Evolutionary conservation across 2,888 invertebrate species (phyloP).

Genomic region (Acleris cristana): DNA sequence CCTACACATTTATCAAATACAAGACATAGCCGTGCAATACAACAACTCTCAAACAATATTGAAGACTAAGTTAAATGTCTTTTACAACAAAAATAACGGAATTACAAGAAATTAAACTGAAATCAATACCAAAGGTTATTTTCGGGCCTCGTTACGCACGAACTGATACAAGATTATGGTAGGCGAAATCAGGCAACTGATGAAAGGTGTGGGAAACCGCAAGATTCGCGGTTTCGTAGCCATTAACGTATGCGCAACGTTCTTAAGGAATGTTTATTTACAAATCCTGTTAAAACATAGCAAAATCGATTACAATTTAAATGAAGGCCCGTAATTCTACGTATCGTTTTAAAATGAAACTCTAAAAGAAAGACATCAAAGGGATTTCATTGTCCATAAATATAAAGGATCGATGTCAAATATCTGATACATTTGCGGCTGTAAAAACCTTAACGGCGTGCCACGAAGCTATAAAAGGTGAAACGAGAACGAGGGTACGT

Average conservation of each 20-base stretch:
- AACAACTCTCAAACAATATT: background rate
- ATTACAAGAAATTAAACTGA: conserved; percentile 11
- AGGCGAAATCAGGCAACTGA: conserved; percentile 4
- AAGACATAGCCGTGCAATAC: too few species aligned
- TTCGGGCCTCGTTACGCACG: conserved; percentile 24
- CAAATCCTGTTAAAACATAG: too few species aligned
- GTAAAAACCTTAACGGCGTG: conserved; percentile 65
- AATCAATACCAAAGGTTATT: conserved; percentile 34
- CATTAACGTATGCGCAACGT: too few species aligned
- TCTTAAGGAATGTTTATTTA: too few species aligned
- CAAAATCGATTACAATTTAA: background rate
- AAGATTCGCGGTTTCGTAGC: background rate
- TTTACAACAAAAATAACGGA: background rate
- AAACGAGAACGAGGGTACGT: conserved; percentile 59
- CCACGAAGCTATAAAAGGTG: conserved; percentile 59
- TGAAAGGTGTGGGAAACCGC: conserved; percentile 15
- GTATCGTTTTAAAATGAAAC: background rate
- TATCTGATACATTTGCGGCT: conserved; percentile 47
- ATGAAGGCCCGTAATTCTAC: background rate
- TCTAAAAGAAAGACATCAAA: conserved; percentile 2
- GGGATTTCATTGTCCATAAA: conserved; percentile 13
- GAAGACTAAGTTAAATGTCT: background rate
- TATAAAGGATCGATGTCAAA: conserved; percentile 33
- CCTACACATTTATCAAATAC: too few species aligned
- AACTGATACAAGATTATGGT: conserved; percentile 19